phyloP scores from a whole-genome alignment of 2,797 vertebrate genomes.

The Lutjanus argentimaculatus region DNA sequence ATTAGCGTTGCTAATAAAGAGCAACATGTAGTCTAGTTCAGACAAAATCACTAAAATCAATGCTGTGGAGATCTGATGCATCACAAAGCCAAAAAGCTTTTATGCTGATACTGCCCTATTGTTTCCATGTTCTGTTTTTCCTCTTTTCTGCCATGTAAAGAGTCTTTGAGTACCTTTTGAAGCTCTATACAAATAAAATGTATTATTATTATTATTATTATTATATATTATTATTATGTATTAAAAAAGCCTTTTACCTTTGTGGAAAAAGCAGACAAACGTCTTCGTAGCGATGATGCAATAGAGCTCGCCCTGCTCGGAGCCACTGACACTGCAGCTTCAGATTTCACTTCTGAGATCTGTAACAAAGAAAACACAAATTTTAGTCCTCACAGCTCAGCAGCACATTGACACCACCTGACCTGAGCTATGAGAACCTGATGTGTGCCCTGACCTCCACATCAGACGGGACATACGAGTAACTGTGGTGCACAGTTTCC shows the following conservation, averaged over 20 bases:
- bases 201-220: no score
- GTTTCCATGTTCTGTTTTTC: no score
- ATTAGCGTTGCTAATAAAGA: no score
- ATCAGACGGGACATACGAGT: slow-evolving; percentile 82
- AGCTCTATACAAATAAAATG: no score
- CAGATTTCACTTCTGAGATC: slow-evolving; percentile 85
- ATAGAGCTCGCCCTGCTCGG: slow-evolving; percentile 73
- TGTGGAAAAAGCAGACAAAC: slow-evolving; percentile 82
- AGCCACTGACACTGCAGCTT: slow-evolving; percentile 69
- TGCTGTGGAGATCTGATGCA: no score
- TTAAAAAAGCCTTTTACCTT: slow-evolving; percentile 71
- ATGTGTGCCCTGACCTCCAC: slow-evolving; percentile 78
- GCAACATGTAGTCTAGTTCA: no score
- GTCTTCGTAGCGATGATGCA: slow-evolving; percentile 82
- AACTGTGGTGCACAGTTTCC: slow-evolving; percentile 82
- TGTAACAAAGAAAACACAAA: slow-evolving; percentile 39
- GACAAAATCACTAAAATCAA: not conserved
- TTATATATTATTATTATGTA: not conserved
- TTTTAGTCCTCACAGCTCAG: not conserved
- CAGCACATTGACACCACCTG: not conserved
- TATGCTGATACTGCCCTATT: no score
- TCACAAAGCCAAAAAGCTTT: no score
- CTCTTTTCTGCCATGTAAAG: no score
- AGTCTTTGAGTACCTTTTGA: no score
- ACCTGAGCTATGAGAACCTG: not conserved